phyloP scores from a whole-genome alignment of 2,888 invertebrate species.

The Drosophila paranaensis region DNA sequence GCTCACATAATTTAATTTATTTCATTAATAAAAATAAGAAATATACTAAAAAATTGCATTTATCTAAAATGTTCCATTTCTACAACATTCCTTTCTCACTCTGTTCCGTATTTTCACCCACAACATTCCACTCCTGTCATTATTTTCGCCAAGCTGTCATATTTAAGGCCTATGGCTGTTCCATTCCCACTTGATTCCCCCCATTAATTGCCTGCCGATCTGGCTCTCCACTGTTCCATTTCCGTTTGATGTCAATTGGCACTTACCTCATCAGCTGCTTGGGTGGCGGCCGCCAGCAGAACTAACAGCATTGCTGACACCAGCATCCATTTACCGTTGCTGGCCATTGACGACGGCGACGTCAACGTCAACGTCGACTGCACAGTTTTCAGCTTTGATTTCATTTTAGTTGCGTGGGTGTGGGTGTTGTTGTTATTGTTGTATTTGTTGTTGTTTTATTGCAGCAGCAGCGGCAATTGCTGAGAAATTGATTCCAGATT shows the following conservation, averaged over 20 bases:
- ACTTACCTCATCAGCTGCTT: slow-evolving; percentile 74
- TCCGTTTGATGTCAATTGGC: slow-evolving; percentile 17
- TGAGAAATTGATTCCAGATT: slow-evolving; percentile 41
- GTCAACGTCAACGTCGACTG: slow-evolving; percentile 29
- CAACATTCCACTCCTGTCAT: neutral
- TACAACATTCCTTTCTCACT: neutral
- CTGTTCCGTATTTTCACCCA: neutral
- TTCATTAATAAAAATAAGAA: too few species aligned
- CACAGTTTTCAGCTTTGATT: slow-evolving; percentile 66
- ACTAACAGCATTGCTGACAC: slow-evolving; percentile 49
- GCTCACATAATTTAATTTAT: neutral
- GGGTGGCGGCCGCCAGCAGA: slow-evolving; percentile 63
- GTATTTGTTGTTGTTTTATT: slow-evolving; percentile 6
- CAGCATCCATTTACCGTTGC: slow-evolving; percentile 60
- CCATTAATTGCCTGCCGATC: slow-evolving; percentile 1
- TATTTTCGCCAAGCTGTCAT: neutral
- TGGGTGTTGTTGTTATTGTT: slow-evolving; percentile 27
- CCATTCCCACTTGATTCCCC: neutral
- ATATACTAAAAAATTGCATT: too few species aligned
- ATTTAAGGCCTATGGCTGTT: slow-evolving; percentile 5
- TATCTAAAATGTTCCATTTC: too few species aligned
- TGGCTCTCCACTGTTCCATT: slow-evolving; percentile 13
- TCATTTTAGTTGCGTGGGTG: slow-evolving; percentile 62
- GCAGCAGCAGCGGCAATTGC: slow-evolving; percentile 29
- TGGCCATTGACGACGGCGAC: slow-evolving; percentile 32